Evolutionary conservation across 2,113 vertebrate genomes (phyloP).

Genomic region (Lagopus leucura): DNA sequence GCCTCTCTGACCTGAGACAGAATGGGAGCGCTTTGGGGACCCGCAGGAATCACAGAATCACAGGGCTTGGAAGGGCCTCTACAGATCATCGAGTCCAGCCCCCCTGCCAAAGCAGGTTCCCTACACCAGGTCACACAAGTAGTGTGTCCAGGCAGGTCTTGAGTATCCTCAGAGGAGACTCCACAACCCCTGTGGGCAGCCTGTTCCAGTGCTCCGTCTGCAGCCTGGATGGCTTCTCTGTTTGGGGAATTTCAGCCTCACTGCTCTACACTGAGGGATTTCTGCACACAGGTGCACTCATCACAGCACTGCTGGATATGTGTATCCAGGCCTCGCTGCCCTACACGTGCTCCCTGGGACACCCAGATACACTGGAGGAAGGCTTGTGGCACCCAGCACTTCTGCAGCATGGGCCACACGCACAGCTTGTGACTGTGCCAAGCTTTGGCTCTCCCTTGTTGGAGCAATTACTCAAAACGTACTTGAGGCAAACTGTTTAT

Average conservation of each 20-base stretch:
- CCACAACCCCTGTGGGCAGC: no score
- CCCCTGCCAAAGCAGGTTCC: no score
- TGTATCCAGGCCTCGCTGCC: background rate
- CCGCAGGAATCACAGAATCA: no score
- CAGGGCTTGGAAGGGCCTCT: no score
- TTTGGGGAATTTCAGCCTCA: background rate
- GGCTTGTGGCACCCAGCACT: background rate
- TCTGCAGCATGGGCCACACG: fast-evolving
- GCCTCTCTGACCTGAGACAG: fast-evolving
- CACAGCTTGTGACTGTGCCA: background rate
- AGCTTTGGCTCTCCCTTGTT: background rate
- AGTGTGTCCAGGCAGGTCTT: no score
- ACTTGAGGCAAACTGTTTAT: background rate
- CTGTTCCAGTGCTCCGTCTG: no score
- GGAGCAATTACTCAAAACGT: fast-evolving
- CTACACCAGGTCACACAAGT: no score
- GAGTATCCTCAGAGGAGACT: no score
- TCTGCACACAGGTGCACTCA: background rate
- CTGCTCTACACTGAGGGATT: no score
- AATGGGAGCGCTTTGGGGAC: background rate
- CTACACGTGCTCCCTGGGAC: fast-evolving
- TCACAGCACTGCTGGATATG: background rate
- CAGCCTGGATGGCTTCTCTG: fast-evolving
- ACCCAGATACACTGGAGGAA: background rate
- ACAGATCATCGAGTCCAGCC: no score